Conservation (phyloP, 2,888 invertebrate species). For the Cyclophora albipunctata region DNA sequence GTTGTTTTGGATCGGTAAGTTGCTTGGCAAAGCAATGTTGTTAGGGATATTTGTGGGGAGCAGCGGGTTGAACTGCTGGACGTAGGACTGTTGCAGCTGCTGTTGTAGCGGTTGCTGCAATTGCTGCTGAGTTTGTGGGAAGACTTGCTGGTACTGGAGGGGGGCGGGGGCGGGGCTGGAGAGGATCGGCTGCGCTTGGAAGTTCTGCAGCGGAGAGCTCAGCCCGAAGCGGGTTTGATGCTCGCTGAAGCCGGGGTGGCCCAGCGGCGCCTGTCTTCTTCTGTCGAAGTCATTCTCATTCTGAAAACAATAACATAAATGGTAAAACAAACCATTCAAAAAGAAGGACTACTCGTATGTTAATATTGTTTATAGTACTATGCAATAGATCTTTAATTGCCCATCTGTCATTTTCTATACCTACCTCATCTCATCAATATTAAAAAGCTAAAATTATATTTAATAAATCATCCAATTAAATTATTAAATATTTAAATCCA, state of each 20-base stretch:
- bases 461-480: too few relatives aligned
- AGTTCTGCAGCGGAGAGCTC: conserved; percentile 57
- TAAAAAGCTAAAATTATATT: too few relatives aligned
- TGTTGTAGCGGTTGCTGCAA: conserved; percentile 33
- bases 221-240: conserved; percentile 68
- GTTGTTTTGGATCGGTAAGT: conserved; percentile 33
- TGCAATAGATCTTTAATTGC: too few relatives aligned
- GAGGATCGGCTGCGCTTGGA: conserved; percentile 44
- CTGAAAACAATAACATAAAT: conserved; percentile 43
- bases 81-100: conserved; percentile 43
- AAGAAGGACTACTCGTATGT: too few relatives aligned
- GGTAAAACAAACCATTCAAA: too few relatives aligned
- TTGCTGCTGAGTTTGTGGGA: conserved; percentile 7
- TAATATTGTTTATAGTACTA: too few relatives aligned
- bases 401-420: too few relatives aligned
- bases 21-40: conserved; percentile 32
- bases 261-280: conserved; percentile 56
- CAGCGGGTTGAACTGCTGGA: conserved; percentile 57
- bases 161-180: conserved; percentile 46
- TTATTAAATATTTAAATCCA: too few relatives aligned
- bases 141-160: conserved; percentile 49
- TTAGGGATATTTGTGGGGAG: conserved; percentile 38
- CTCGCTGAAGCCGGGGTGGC: conserved; percentile 60
- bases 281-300: conserved; percentile 69
- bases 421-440: too few relatives aligned